phyloP scores from a whole-genome alignment of 1,140 invertebrate species.

The Megalonaias nervosa region DNA sequence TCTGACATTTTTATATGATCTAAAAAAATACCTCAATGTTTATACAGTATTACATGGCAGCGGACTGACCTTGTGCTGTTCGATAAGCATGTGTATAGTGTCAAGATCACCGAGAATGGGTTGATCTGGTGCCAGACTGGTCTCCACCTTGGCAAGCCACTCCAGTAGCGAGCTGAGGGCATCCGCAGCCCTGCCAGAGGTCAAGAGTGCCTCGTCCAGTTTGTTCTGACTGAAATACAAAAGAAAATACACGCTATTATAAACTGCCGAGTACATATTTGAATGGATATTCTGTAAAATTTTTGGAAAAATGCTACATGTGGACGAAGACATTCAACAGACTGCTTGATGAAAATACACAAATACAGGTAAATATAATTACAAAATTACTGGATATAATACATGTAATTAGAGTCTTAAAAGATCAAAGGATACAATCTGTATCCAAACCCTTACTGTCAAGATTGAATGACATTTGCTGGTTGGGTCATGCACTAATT shows the following conservation, averaged over 20 bases:
- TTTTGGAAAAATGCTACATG: neutral
- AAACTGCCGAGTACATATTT: neutral
- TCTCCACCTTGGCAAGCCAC: slow-evolving; percentile 89
- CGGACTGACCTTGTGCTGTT: slow-evolving; percentile 85
- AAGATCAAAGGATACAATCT: too few species aligned
- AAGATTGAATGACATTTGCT: too few species aligned
- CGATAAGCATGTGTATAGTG: slow-evolving; percentile 93
- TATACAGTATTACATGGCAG: too few species aligned
- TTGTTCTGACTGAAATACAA: slow-evolving; percentile 83
- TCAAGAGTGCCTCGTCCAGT: slow-evolving; percentile 93
- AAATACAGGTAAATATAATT: too few species aligned
- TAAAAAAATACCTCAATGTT: too few species aligned
- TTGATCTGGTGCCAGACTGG: slow-evolving; percentile 81
- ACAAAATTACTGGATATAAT: too few species aligned
- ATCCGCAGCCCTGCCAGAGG: slow-evolving; percentile 96
- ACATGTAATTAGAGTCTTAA: too few species aligned
- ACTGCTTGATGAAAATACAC: too few species aligned
- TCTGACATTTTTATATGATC: too few species aligned
- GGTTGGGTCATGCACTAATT: too few species aligned
- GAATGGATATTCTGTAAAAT: too few species aligned
- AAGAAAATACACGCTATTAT: neutral
- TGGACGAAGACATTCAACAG: neutral
- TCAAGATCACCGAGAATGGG: slow-evolving; percentile 95
- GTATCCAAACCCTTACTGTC: too few species aligned
- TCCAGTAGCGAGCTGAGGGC: slow-evolving; percentile 94